A percentile compares a stretch with the other conserved stretches of the same genome.
Conservation (phyloP, 2,797 vertebrate species). For the Enteromius afrohamiltoni region DNA sequence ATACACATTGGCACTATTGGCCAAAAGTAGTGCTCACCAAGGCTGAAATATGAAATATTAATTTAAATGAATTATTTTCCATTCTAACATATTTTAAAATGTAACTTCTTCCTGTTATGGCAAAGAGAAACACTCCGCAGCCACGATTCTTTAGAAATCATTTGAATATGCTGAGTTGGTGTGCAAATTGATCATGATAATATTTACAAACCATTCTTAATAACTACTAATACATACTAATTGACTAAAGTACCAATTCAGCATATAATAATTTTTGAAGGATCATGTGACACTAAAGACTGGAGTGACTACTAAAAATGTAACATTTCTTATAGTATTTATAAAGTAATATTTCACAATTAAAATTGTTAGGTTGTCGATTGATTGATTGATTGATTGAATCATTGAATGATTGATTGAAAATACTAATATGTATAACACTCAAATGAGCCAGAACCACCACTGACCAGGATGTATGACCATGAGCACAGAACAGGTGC, state of each 20-base stretch:
- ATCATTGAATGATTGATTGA: not conserved
- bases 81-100: not conserved
- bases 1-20: not conserved
- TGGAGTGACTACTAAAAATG: not conserved
- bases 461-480: not conserved
- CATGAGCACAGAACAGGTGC: slow-evolving; percentile 12
- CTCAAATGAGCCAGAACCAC: not conserved
- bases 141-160: not conserved
- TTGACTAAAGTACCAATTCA: not conserved
- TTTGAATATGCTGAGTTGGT: not conserved
- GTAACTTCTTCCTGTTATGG: not conserved
- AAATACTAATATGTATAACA: not conserved
- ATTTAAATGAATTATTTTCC: not conserved
- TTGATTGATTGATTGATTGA: not conserved
- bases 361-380: not conserved
- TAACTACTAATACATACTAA: not conserved
- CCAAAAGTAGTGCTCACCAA: not conserved
- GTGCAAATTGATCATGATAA: not conserved
- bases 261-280: not conserved
- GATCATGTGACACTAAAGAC: not conserved
- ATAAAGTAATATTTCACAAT: not conserved
- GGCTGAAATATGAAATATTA: not conserved
- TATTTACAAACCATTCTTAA: not conserved
- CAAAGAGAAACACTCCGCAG: not conserved
- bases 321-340: not conserved